Evolutionary conservation across 2,888 invertebrate species (phyloP), one percentile per base, ranked within the genome.

Genomic region (Ophion slaviceki): DNA sequence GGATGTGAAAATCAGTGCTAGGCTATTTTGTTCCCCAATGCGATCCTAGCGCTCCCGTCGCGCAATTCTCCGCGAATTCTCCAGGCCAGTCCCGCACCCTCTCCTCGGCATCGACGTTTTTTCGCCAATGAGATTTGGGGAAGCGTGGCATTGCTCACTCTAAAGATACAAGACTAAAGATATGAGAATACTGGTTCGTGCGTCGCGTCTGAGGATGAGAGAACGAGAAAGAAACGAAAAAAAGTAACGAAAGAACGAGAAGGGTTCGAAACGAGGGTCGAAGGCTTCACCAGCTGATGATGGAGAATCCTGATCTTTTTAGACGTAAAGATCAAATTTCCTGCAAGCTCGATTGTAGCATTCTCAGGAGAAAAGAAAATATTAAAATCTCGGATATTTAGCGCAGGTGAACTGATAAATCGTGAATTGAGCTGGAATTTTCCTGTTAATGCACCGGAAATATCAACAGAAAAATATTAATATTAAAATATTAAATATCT

Each of bases 21-120:
- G 71, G 87, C 86, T 88, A 88, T 86, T 91, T 92, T 91, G 92
- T 92, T 92, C 85, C 92, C 89, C 89, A 92, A 91, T 91, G 91
- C 89, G 87, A 86, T 89, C 79, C 74, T 90, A 91, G 89, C 88
- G 86, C 89, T 91, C 90, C 88, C 88, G 78, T 53, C 88, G 80
- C 78, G 86, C 24, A 1, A 61, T 61, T n/a, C 88, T 89, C 14
- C 47, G 14, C 47, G 47, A 90, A 87, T 82, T 86, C 87, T 89
- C 83, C 67, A 40, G 47, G 59, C 71, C 62, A 74, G 75, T 64
- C 40, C 61, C 62, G 14, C 24, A 20, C 20, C 14, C 24, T 0
- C 45, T n/a, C n/a, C 36, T 67, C 47, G 47, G 80, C 57, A 64
- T 71, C 28, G 40, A 45, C 71, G 79, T 76, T 76, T 66, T 81